Evolutionary conservation across 1,140 invertebrate genomes (phyloP).

Genomic region (Himalopsyche phryganea): DNA sequence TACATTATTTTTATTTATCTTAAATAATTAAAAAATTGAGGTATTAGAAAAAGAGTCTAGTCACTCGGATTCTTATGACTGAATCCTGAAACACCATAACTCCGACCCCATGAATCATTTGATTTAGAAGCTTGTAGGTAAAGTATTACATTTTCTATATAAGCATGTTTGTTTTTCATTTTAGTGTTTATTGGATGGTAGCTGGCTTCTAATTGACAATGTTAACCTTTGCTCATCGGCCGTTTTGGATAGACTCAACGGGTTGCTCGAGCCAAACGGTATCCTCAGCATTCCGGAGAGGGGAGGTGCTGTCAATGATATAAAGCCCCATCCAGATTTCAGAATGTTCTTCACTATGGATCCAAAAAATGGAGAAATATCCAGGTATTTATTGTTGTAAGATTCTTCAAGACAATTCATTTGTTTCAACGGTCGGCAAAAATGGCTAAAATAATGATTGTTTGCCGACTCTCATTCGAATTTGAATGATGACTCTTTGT

Average conservation of each 20-base stretch:
- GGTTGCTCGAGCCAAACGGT: slow-evolving; percentile 90
- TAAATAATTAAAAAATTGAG: too few species aligned
- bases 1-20: too few species aligned
- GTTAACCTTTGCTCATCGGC: slow-evolving; percentile 96
- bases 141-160: too few species aligned
- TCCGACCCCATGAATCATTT: too few species aligned
- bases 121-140: too few species aligned
- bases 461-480: too few species aligned
- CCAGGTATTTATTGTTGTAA: slow-evolving; percentile 53
- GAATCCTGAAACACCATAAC: too few species aligned
- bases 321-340: slow-evolving; percentile 88
- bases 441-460: too few species aligned
- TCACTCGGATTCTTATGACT: too few species aligned
- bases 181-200: slow-evolving; percentile 74
- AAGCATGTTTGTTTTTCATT: slow-evolving; percentile 29
- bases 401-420: slow-evolving; percentile 1
- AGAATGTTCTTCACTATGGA: slow-evolving; percentile 94
- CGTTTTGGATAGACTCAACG: slow-evolving; percentile 94
- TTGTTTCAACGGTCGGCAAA: too few species aligned
- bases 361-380: slow-evolving; percentile 92
- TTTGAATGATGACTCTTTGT: too few species aligned
- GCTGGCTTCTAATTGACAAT: slow-evolving; percentile 93
- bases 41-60: too few species aligned
- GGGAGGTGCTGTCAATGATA: slow-evolving; percentile 69
- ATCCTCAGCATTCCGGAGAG: slow-evolving; percentile 87